These are phyloP conservation scores for Gerris buenoi DNA, from an alignment of 1,140 invertebrate species.

Conservation along the genomic window DNA sequence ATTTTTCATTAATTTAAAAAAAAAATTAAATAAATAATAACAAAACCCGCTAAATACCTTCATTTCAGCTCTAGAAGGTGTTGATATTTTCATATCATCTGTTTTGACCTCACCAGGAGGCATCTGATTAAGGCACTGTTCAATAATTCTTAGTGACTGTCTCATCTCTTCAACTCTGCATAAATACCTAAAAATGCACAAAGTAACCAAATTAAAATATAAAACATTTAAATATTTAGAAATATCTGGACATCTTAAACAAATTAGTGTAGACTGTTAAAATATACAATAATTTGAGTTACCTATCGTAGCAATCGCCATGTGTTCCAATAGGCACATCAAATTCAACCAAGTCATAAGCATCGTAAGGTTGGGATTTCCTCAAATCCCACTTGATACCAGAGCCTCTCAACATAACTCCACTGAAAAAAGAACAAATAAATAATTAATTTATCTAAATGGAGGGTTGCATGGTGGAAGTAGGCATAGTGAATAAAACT, in stretches of 20 bases:
- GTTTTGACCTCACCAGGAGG: constrained; percentile 83
- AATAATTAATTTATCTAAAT: no score
- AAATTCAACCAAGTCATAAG: constrained; percentile 85
- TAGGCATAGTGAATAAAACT: no score
- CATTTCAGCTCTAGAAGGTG: constrained; percentile 86
- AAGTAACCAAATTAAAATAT: neutral
- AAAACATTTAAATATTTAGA: no score
- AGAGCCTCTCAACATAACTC: constrained; percentile 87
- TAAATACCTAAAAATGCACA: constrained; percentile 51
- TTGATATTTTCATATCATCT: constrained; percentile 85
- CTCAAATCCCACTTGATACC: constrained; percentile 97
- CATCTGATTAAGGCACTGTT: constrained; percentile 96
- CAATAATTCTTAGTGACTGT: constrained; percentile 83
- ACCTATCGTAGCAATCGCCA: constrained; percentile 93
- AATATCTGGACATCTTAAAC: no score
- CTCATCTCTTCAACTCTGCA: constrained; percentile 94
- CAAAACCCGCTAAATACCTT: constrained; percentile 47
- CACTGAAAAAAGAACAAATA: constrained; percentile 52
- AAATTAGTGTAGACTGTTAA: no score
- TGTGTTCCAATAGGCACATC: constrained; percentile 88
- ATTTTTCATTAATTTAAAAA: no score
- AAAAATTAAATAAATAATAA: no score
- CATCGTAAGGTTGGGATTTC: constrained; percentile 91
- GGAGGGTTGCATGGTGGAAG: no score
- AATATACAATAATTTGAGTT: constrained; percentile 18